These are phyloP conservation scores for Oxyruncus cristatus DNA, from an alignment of 2,113 vertebrate genomes.

Conservation along the genomic window DNA sequence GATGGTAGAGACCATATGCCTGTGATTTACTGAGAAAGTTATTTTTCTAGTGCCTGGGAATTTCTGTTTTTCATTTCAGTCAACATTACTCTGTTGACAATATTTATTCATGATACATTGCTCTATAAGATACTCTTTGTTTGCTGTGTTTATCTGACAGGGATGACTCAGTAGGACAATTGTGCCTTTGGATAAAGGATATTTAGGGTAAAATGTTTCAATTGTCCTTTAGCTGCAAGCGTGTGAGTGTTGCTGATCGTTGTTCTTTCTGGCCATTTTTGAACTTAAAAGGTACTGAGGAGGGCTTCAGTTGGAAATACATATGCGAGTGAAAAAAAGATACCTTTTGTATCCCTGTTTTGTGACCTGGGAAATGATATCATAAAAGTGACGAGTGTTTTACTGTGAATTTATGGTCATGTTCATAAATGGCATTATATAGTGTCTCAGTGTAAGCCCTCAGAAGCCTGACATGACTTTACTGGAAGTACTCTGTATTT, in stretches of 20 bases:
- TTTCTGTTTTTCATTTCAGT: not conserved
- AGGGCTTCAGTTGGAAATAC: not conserved
- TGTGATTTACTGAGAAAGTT: not conserved
- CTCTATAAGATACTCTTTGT: not conserved
- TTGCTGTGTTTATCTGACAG: not conserved
- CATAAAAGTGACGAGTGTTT: not conserved
- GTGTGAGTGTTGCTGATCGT: not conserved
- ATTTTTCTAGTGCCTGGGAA: not conserved
- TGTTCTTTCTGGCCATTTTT: not conserved
- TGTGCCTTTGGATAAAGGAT: not conserved
- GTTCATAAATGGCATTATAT: not conserved
- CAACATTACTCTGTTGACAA: not conserved
- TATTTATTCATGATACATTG: not conserved
- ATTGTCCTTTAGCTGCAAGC: not conserved
- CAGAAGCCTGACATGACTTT: not conserved
- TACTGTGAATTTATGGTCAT: not conserved
- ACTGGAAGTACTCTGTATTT: not conserved
- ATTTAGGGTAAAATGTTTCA: not conserved
- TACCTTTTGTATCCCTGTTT: not conserved
- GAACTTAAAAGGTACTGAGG: not conserved
- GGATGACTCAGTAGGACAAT: not conserved
- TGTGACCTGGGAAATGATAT: not conserved
- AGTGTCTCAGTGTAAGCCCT: not conserved
- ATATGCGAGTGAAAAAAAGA: not conserved
- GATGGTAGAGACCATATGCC: not conserved